Conservation (phyloP, 1,140 invertebrate species). For the Stegodyphus dumicola region DNA sequence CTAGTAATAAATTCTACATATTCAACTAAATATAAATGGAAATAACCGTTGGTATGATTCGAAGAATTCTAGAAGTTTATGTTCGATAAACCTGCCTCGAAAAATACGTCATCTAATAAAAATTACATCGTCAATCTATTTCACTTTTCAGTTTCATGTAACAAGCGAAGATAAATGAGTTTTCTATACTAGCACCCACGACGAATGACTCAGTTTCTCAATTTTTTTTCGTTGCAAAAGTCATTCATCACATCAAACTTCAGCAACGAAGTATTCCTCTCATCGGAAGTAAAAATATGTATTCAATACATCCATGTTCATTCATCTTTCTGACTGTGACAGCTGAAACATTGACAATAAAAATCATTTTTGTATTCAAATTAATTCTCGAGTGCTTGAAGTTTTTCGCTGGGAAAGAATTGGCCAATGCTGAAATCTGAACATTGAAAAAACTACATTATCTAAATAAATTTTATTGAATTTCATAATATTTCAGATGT, state of each 20-base stretch:
- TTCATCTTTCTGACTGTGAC: slow-evolving; percentile 13
- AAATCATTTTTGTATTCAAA: slow-evolving; percentile 1
- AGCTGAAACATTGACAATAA: slow-evolving; percentile 3
- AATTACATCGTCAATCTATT: too few relatives aligned
- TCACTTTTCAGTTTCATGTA: neutral
- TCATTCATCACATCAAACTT: slow-evolving; percentile 9
- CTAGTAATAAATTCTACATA: too few relatives aligned
- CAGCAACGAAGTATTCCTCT: neutral
- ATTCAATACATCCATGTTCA: slow-evolving; percentile 27
- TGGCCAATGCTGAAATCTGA: too few relatives aligned
- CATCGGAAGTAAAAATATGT: slow-evolving; percentile 36
- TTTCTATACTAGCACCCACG: slow-evolving; percentile 25
- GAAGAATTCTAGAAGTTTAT: too few relatives aligned
- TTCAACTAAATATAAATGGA: too few relatives aligned
- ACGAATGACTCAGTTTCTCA: slow-evolving; percentile 8
- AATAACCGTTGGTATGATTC: too few relatives aligned
- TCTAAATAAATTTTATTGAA: too few relatives aligned
- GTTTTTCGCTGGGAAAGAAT: too few relatives aligned
- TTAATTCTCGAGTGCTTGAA: neutral
- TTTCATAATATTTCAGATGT: too few relatives aligned
- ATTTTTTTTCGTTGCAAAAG: neutral
- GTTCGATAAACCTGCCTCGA: too few relatives aligned
- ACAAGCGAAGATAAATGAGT: neutral
- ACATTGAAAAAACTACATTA: too few relatives aligned
- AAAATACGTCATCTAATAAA: too few relatives aligned